Evolutionary conservation across 2,797 vertebrate genomes (phyloP).

Genomic region (Danio tinwini): DNA sequence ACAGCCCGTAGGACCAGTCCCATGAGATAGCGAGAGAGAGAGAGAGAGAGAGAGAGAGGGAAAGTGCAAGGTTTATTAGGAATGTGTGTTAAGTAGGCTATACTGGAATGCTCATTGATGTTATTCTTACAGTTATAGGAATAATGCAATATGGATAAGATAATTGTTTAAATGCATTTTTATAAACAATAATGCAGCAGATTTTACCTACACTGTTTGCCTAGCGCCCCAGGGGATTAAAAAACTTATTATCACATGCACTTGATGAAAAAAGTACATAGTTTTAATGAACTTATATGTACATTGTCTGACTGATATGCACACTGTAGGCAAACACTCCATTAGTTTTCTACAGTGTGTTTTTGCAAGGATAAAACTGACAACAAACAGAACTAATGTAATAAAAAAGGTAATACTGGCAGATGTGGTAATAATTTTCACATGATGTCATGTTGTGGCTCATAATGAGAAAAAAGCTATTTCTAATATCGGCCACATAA

Average conservation of each 20-base stretch:
- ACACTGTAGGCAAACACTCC: neutral
- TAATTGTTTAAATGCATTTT: neutral
- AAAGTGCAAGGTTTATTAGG: conserved; percentile 7
- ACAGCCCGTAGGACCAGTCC: conserved; percentile 60
- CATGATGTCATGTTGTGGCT: neutral
- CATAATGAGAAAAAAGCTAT: neutral
- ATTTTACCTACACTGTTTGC: neutral
- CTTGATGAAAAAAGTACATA: neutral
- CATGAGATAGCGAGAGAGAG: conserved; percentile 11
- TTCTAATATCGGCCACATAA: neutral
- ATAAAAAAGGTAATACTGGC: neutral
- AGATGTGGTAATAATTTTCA: neutral
- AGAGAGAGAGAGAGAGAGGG: conserved; percentile 27
- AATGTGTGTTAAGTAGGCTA: conserved; percentile 15
- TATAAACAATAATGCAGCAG: conserved; percentile 7
- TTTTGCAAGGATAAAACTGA: neutral
- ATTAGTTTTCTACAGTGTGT: neutral
- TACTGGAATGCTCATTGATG: conserved; percentile 38
- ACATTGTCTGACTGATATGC: neutral
- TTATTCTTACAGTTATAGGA: neutral
- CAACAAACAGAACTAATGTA: neutral
- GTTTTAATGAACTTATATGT: neutral
- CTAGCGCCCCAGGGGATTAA: neutral
- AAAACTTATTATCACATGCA: neutral
- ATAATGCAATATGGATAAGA: conserved; percentile 10